A percentile compares a stretch with the other conserved stretches of the same genome.
Evolutionary conservation across 2,113 vertebrate genomes (phyloP).

Genomic region (Scomber colias): DNA sequence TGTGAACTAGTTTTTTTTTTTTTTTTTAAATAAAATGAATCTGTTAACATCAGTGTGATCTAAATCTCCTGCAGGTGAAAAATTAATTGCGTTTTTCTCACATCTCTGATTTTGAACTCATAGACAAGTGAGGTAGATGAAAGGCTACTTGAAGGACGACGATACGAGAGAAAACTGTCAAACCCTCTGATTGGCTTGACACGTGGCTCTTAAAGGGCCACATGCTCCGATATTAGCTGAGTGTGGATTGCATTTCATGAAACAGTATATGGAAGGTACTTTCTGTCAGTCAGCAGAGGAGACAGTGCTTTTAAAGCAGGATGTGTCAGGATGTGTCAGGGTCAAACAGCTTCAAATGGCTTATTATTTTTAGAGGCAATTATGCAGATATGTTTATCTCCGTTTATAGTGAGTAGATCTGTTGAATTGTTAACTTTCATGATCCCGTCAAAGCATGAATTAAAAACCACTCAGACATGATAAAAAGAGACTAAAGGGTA

Average conservation of each 20-base stretch:
- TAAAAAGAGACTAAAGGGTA: slow-evolving; percentile 25
- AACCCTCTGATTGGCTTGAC: slow-evolving; percentile 28
- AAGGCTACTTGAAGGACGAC: slow-evolving; percentile 38
- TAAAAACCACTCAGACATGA: slow-evolving; percentile 25
- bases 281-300: slow-evolving; percentile 40
- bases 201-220: slow-evolving; percentile 24
- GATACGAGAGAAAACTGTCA: slow-evolving; percentile 41
- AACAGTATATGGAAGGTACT: slow-evolving; percentile 11
- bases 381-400: slow-evolving; percentile 57
- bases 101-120: slow-evolving; percentile 34
- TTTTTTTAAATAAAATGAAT: slow-evolving; percentile 4
- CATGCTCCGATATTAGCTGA: slow-evolving; percentile 3
- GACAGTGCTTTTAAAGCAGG: slow-evolving; percentile 35
- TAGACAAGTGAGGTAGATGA: slow-evolving; percentile 35
- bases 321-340: slow-evolving; percentile 5
- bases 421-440: slow-evolving; percentile 31
- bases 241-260: slow-evolving; percentile 19
- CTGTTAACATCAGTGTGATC: slow-evolving; percentile 17
- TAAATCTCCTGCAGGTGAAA: slow-evolving; percentile 51
- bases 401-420: slow-evolving; percentile 44
- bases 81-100: slow-evolving; percentile 40
- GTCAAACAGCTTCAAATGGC: slow-evolving; percentile 43
- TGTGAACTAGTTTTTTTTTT: slow-evolving; percentile 16
- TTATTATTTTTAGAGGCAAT: slow-evolving; percentile 72
- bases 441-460: slow-evolving; percentile 54